Evolutionary conservation across 1,140 invertebrate species (phyloP).

Genomic region (Drosophila simulans): DNA sequence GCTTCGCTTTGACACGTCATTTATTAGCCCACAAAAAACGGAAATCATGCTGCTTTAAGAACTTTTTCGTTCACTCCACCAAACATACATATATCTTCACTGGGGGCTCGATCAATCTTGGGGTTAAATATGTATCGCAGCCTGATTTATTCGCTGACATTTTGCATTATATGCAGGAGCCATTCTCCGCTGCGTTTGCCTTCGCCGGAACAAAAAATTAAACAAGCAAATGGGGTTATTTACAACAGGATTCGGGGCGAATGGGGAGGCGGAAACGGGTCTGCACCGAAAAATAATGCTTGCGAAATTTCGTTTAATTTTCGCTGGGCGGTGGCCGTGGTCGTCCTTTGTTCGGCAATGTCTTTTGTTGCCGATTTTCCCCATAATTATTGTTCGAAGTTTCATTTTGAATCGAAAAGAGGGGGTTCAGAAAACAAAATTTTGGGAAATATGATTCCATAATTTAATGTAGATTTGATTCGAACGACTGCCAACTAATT

Average conservation of each 20-base stretch:
- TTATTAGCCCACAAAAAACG: slow-evolving; percentile 52
- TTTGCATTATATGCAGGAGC: slow-evolving; percentile 9
- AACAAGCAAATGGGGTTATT: slow-evolving; percentile 4
- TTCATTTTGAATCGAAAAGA: slow-evolving; percentile 42
- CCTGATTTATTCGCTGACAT: slow-evolving; percentile 31
- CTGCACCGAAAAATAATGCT: slow-evolving; percentile 13
- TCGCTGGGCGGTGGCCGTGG: neutral
- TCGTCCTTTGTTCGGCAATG: slow-evolving; percentile 34
- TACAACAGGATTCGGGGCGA: neutral
- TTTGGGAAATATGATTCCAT: slow-evolving; percentile 7
- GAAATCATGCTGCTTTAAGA: neutral
- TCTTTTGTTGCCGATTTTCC: slow-evolving; percentile 26
- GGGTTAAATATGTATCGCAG: slow-evolving; percentile 9
- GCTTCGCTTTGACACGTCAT: slow-evolving; percentile 74
- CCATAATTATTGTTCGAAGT: slow-evolving; percentile 69
- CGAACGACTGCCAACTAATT: slow-evolving; percentile 21
- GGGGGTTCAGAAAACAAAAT: slow-evolving; percentile 15
- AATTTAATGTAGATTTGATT: slow-evolving; percentile 60
- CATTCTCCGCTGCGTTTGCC: neutral
- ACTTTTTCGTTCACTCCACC: neutral
- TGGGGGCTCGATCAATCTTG: slow-evolving; percentile 5
- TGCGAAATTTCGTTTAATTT: slow-evolving; percentile 27
- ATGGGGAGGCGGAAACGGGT: neutral
- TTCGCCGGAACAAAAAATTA: neutral
- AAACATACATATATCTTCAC: neutral